phyloP scores from a whole-genome alignment of 2,797 vertebrate genomes.

The Ctenosaura bakeri region DNA sequence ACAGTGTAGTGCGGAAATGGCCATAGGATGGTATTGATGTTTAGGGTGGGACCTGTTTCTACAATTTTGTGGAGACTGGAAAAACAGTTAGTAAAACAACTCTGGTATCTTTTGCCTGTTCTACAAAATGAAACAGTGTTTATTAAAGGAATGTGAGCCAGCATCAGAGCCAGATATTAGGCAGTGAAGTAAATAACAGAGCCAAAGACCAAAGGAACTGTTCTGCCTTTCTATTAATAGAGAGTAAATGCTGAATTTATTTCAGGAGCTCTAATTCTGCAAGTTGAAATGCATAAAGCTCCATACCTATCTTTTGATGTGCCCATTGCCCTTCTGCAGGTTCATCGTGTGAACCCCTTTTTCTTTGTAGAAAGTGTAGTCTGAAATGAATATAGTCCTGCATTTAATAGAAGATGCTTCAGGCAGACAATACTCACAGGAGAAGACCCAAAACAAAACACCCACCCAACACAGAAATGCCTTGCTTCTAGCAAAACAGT shows the following conservation, averaged over 20 bases:
- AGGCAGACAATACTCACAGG: conserved; percentile 23
- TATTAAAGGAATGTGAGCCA: background rate
- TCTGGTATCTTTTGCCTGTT: background rate
- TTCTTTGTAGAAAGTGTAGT: background rate
- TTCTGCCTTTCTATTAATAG: background rate
- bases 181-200: background rate
- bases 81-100: background rate
- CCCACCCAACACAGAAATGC: conserved; percentile 30
- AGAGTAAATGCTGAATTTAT: background rate
- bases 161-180: background rate
- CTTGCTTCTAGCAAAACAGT: conserved; percentile 42
- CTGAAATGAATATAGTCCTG: conserved; percentile 32
- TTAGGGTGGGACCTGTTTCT: background rate
- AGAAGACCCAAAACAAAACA: conserved; percentile 13
- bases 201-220: background rate
- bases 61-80: background rate
- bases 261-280: background rate
- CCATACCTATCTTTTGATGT: background rate
- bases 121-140: background rate
- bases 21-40: background rate
- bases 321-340: background rate
- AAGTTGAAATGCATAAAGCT: background rate
- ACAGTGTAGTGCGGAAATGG: too few species aligned
- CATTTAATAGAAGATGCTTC: conserved; percentile 51
- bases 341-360: conserved; percentile 1